Conservation (phyloP, 1,140 invertebrate genomes). For the Diabrotica undecimpunctata region DNA sequence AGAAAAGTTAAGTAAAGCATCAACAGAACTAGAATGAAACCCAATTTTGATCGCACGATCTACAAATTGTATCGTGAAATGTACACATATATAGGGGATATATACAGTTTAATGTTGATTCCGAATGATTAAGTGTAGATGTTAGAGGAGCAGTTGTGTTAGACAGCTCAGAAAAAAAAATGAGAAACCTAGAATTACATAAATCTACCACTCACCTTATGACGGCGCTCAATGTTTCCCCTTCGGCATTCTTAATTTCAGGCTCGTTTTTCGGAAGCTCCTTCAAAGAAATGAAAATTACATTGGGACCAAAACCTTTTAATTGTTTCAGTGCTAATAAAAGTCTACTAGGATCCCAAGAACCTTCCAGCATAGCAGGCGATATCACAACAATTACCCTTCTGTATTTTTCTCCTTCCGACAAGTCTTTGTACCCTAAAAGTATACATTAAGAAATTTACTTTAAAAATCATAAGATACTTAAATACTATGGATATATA, state of each 20-base stretch:
- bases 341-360: conserved; percentile 36
- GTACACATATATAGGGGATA: no score
- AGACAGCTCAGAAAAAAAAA: background rate
- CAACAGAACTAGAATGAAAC: no score
- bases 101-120: no score
- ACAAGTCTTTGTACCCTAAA: conserved; percentile 38
- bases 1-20: no score
- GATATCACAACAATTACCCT: conserved; percentile 40
- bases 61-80: no score
- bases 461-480: no score
- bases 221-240: conserved; percentile 38
- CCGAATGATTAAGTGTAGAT: no score
- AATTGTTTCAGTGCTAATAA: conserved; percentile 42
- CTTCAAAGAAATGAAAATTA: conserved; percentile 40
- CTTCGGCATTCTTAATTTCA: conserved; percentile 40
- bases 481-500: no score
- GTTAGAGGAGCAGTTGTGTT: no score
- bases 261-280: conserved; percentile 35
- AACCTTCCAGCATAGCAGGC: conserved; percentile 36
- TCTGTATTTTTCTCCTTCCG: conserved; percentile 31
- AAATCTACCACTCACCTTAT: background rate
- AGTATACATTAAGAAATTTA: conserved; percentile 3
- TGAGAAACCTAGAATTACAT: background rate
- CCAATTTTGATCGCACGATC: no score
- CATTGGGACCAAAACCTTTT: conserved; percentile 29